phyloP scores from a whole-genome alignment of 2,888 invertebrate species.

The Allophyes oxyacanthae region DNA sequence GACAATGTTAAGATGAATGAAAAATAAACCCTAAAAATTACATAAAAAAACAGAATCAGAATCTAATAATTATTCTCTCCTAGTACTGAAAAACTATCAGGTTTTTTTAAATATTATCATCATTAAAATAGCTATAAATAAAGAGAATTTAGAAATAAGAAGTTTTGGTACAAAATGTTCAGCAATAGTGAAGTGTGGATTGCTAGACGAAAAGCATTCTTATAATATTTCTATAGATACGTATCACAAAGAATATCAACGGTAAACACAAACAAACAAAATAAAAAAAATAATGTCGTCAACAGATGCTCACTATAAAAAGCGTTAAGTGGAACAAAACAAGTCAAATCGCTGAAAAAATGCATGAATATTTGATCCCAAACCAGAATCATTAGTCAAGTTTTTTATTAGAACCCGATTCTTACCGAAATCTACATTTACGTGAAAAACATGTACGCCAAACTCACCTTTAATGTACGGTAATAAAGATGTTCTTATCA shows the following conservation, averaged over 20 bases:
- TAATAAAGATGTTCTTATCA: slow-evolving; percentile 37
- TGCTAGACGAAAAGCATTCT: neutral
- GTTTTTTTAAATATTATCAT: too few relatives aligned
- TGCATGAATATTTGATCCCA: slow-evolving; percentile 87
- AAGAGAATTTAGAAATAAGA: too few relatives aligned
- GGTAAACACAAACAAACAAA: slow-evolving; percentile 65
- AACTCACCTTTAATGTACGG: slow-evolving; percentile 58
- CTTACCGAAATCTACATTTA: slow-evolving; percentile 13
- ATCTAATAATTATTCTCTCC: too few relatives aligned
- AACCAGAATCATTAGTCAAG: slow-evolving; percentile 89
- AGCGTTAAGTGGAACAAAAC: slow-evolving; percentile 88
- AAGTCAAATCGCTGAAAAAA: slow-evolving; percentile 74
- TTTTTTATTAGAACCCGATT: slow-evolving; percentile 73
- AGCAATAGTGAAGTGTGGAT: neutral
- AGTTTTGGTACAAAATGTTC: too few relatives aligned
- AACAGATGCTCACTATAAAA: slow-evolving; percentile 84
- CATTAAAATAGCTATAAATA: too few relatives aligned
- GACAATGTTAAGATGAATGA: too few relatives aligned
- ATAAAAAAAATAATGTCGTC: slow-evolving; percentile 77
- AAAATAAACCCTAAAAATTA: too few relatives aligned
- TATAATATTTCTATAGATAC: slow-evolving; percentile 28
- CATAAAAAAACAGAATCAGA: too few relatives aligned
- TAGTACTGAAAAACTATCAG: too few relatives aligned
- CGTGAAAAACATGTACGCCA: slow-evolving; percentile 13
- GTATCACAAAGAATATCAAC: slow-evolving; percentile 41